These are phyloP conservation scores for Drosophila subobscura DNA, from an alignment of 1,140 invertebrate genomes.

Conservation along the genomic window DNA sequence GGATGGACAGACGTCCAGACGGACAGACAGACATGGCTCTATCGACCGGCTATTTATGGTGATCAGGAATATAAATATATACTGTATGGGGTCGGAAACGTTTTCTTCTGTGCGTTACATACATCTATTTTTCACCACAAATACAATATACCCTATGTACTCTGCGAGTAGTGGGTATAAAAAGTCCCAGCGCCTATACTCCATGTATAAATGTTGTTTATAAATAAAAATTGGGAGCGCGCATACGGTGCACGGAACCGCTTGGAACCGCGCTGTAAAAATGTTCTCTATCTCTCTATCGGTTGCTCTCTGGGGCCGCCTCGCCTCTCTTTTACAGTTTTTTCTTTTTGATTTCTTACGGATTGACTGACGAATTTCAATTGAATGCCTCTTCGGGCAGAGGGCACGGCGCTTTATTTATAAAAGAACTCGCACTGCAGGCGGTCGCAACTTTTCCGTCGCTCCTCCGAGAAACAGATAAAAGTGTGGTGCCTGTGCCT, in stretches of 20 bases:
- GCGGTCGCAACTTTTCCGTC: constrained; percentile 57
- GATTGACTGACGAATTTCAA: constrained; percentile 71
- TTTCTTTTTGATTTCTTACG: constrained; percentile 66
- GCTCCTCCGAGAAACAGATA: constrained; percentile 38
- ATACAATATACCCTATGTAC: too few relatives aligned
- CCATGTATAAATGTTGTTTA: constrained; percentile 75
- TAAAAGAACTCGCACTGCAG: constrained; percentile 80
- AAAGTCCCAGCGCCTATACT: constrained; percentile 47
- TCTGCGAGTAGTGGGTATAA: too few relatives aligned
- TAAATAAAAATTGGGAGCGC: constrained; percentile 78
- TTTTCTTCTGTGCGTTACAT: too few relatives aligned
- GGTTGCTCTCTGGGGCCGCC: constrained; percentile 18
- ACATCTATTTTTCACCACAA: too few relatives aligned
- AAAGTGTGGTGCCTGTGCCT: constrained; percentile 35
- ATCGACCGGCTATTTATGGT: too few relatives aligned
- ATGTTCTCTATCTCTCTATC: constrained; percentile 27
- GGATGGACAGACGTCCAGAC: too few relatives aligned
- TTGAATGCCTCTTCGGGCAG: constrained; percentile 55
- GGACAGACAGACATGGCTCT: too few relatives aligned
- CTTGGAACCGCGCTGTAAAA: constrained; percentile 79
- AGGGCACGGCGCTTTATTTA: constrained; percentile 65
- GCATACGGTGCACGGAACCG: constrained; percentile 80
- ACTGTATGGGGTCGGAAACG: too few relatives aligned
- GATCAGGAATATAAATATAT: too few relatives aligned
- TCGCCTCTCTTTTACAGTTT: constrained; percentile 40